Evolutionary conservation across 2,113 vertebrate genomes (phyloP).

Genomic region (Neofelis nebulosa): DNA sequence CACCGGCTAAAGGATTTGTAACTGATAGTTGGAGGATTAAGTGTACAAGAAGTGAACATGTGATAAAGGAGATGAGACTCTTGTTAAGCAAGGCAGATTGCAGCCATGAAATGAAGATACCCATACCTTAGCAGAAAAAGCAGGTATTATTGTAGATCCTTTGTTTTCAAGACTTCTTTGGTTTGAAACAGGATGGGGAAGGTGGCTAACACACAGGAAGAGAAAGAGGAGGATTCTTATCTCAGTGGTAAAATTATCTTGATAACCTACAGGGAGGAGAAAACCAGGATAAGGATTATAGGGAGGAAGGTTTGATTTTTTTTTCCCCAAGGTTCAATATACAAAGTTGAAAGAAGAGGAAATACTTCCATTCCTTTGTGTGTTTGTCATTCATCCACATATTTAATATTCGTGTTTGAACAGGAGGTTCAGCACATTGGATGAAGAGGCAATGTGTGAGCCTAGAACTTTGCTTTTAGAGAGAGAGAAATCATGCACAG

Average conservation of each 20-base stretch:
- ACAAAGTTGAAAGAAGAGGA: slow-evolving; percentile 26
- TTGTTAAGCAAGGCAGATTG: not conserved
- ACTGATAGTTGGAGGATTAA: slow-evolving; percentile 41
- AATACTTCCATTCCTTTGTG: not conserved
- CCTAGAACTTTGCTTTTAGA: not conserved
- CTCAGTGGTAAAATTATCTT: slow-evolving; percentile 35
- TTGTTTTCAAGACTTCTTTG: slow-evolving; percentile 48
- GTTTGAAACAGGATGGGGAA: slow-evolving; percentile 48
- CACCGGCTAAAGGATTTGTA: slow-evolving; percentile 56
- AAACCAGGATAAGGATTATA: not conserved
- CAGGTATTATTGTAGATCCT: not conserved
- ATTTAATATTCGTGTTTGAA: slow-evolving; percentile 22
- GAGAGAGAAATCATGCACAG: not conserved
- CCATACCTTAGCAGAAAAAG: slow-evolving; percentile 1
- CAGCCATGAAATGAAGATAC: slow-evolving; percentile 34
- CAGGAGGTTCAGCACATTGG: not conserved
- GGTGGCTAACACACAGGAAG: slow-evolving; percentile 29
- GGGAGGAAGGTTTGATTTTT: not conserved
- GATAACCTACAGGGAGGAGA: slow-evolving; percentile 29
- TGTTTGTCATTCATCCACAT: not conserved
- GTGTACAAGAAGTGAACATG: slow-evolving; percentile 50
- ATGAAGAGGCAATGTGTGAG: not conserved
- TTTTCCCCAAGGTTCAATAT: not conserved
- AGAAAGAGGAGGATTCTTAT: slow-evolving; percentile 58
- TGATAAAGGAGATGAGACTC: not conserved